Base-by-base conservation (phyloP, 2,113 vertebrate genomes). In the Catharus bicknelli region DNA sequence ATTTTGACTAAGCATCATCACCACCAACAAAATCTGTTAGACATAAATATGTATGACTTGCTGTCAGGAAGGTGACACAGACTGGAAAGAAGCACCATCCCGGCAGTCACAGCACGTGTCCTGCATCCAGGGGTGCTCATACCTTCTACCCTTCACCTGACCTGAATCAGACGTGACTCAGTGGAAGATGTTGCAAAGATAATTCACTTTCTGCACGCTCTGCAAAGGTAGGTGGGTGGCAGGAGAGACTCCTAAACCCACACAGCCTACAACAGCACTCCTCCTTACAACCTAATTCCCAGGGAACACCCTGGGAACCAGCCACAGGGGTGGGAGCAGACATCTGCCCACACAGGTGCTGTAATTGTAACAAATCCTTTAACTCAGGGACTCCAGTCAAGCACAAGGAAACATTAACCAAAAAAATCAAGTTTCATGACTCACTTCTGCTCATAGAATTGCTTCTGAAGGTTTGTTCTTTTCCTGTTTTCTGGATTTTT, bases 41-140 rank as follows among this genome's bases (percentile, higher is more conserved):
- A 29, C 7, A 30, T 20, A 57, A 40, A 19, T 20, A 32, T 4
- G 36, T 19, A 4, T 7, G 5, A 78, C 34, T n/a, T 48, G 13
- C 55, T 75, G 50, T 29, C 54, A 53, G 25, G 40, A 89, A 34
- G 45, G 38, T 7, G 59, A 61, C 36, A 63, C 14, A 30, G 43
- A 58, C 0, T 32, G 8, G 6, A 66, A 57, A 68, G 43, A 10
- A 74, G 15, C 26, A 64, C 27, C 30, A 5, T 36, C 53, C 38
- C 25, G 2, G 0, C 58, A 42, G 26, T 32, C 73, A 81, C 38
- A 62, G 47, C 3, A 2, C 0, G 0, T 17, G 2, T 17, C 25
- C 38, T 77, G 48, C n/a, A 75, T 2, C 32, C 78, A 59, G 16
- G 43, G 43, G 20, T n/a, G 20, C 40, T 78, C 32, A 0, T 1